Base-by-base conservation (phyloP, 2,888 invertebrate genomes). In the Aleiodes testaceus region DNA sequence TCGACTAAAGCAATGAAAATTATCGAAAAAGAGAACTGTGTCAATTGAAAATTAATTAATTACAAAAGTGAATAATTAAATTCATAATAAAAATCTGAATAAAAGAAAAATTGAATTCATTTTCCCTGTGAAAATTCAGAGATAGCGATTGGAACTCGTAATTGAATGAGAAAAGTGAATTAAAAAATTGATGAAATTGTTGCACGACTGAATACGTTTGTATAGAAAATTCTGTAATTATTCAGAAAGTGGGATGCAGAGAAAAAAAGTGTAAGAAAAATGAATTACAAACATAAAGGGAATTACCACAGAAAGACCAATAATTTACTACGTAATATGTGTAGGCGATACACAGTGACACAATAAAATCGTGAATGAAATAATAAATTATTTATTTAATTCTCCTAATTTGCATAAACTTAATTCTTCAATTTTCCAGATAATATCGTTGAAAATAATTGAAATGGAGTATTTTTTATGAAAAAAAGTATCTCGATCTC, bases 311-410 rank as follows among this genome's bases (percentile, higher is more conserved):
- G 78, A 78, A 79, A 82, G 81, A 84, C 82, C 79, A 81, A 83
- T 83, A 79, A 81, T 82, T 82, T 80, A 81, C 76, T 80, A 82
- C 72, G 72, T 80, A 77, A 81, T 81, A 80, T 79, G 80, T 82
- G 82, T 82, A 81, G 78, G 70, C 70, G 76, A 79, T 79, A 79
- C 77, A 80, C 79, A 77, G 78, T 75, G 73, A 80, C 78, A 80
- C 74, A 75, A 81, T 80, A 82, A 82, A 82, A 79, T 77, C 74
- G 73, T 81, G 75, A 76, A 77, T 75, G 77, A 79, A 77, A 73
- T 75, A 52, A 74, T 18, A 18, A 52, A 63, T 12, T 26, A 16
- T 42, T 61, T 12, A 49, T 50, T 26, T 26, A 26, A 5, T 26
- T 26, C 1, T 5, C 3, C 5, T 5, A 26, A 26, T 26, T 26